Conservation (phyloP, 1,140 invertebrate genomes). For the Drosophila mayri region DNA sequence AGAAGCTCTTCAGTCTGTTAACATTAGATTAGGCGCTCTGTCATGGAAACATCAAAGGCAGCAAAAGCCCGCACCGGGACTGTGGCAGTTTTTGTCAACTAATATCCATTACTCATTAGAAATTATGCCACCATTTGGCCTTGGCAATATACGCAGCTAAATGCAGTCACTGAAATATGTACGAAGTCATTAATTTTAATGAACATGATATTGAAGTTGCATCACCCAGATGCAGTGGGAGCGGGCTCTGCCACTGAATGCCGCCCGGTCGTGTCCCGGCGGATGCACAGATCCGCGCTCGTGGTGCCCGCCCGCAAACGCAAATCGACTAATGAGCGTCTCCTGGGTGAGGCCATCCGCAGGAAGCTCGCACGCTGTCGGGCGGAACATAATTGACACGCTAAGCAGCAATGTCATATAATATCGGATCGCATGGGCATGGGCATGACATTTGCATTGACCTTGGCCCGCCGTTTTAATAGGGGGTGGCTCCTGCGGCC, state of each 20-base stretch:
- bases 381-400: conserved; percentile 60
- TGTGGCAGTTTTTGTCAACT: conserved; percentile 3
- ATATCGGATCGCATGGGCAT: conserved; percentile 28
- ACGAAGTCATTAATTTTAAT: conserved; percentile 75
- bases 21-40: not conserved
- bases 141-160: not conserved
- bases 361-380: conserved; percentile 52
- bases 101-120: conserved; percentile 61
- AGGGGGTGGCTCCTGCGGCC: not conserved
- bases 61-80: not conserved
- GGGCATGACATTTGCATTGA: conserved; percentile 58
- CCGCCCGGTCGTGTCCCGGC: conserved; percentile 13
- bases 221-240: conserved; percentile 37
- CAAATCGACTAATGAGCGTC: conserved; percentile 65
- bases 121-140: conserved; percentile 2
- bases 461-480: conserved; percentile 36
- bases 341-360: conserved; percentile 55
- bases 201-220: conserved; percentile 66
- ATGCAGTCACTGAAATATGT: conserved; percentile 18
- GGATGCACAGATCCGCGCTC: conserved; percentile 10
- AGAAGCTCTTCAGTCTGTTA: not conserved
- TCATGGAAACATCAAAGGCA: not conserved
- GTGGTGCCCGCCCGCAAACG: conserved; percentile 10
- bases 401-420: conserved; percentile 40
- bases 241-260: not conserved